Base-by-base conservation (phyloP, 2,888 invertebrate species). In the Apodemia duryi region DNA sequence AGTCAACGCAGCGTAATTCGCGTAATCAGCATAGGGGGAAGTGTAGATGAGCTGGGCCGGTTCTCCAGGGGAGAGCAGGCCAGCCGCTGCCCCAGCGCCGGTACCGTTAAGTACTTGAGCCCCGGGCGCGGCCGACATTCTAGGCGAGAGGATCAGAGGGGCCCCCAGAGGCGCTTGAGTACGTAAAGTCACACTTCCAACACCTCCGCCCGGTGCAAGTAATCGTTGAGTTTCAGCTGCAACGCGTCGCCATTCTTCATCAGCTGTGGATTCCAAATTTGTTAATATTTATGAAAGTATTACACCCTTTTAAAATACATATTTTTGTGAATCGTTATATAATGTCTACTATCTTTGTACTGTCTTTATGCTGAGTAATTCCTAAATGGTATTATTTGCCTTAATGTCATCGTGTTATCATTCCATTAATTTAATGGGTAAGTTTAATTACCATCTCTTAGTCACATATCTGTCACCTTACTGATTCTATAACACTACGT, bases 121-220 rank as follows among this genome's bases (percentile, higher is more conserved):
- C 68, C 96, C 94, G 65, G 95, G 97, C 67, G 95, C 96, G 69
- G 95, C 96, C 13, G 96, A 96, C 95, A 97, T 96, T 75, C 98
- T 94, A 67, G 97, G 97, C 60, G 98, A 97, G 70, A 98, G 94
- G 77, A 99, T 98, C 80, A 98, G 93, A 2, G 98, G 98, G 1
- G 98, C 98, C 41, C 98, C 97, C 69, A 98, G 85, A 0, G 98
- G 98, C 10, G 97, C 95, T 63, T 94, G 95, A 2, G 94, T 93
- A 71, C 94, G 93, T 69, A 94, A 87, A 51, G 94, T 91, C 71
- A 96, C 85, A 61, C 95, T 95, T 0, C 85, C 84, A 10, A 80
- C 95, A 92, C 79, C 93, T 66, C 86, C 91, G 0, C 82, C 83
- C 10, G 92, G 94, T 28, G 93, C 94, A 63, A 96, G 85, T 67